phyloP scores from a whole-genome alignment of 53 echinoderm and acorn worm genomes.

The Mesocentrotus franciscanus region DNA sequence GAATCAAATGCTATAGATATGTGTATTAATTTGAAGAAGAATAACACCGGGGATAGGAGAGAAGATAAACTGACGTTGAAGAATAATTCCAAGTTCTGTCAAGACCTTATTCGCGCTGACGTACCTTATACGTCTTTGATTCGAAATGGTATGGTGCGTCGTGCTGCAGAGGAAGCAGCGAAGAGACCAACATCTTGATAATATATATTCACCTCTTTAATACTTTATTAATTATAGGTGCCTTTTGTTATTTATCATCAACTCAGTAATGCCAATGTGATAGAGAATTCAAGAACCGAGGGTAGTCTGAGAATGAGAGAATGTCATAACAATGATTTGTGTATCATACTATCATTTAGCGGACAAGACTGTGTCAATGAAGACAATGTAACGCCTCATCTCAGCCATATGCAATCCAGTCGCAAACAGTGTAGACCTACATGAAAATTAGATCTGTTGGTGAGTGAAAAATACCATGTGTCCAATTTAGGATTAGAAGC shows the following conservation, averaged over 20 bases:
- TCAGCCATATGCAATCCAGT: too few species aligned
- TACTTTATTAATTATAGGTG: neutral
- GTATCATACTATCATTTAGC: too few species aligned
- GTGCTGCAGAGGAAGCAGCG: conserved; percentile 57
- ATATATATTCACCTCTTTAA: neutral
- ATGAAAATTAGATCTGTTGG: too few species aligned
- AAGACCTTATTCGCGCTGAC: conserved; percentile 47
- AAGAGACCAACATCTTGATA: neutral
- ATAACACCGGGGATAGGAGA: conserved; percentile 53
- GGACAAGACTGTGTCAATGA: too few species aligned
- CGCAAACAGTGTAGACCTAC: too few species aligned
- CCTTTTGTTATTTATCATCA: neutral
- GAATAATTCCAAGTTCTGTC: conserved; percentile 56
- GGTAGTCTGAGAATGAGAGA: neutral
- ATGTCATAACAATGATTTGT: too few species aligned
- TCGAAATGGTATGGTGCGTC: conserved; percentile 39
- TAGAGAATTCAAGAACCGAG: too few species aligned
- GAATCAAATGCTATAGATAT: conserved; percentile 26
- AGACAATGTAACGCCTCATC: too few species aligned
- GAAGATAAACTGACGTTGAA: conserved; percentile 66
- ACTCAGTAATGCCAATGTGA: neutral
- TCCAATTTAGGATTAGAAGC: too few species aligned
- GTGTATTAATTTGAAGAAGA: conserved; percentile 53
- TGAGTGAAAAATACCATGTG: too few species aligned
- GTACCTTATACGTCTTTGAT: conserved; percentile 65